Evolutionary conservation across 1,140 invertebrate genomes (phyloP).

Genomic region (Brachionus calyciflorus): DNA sequence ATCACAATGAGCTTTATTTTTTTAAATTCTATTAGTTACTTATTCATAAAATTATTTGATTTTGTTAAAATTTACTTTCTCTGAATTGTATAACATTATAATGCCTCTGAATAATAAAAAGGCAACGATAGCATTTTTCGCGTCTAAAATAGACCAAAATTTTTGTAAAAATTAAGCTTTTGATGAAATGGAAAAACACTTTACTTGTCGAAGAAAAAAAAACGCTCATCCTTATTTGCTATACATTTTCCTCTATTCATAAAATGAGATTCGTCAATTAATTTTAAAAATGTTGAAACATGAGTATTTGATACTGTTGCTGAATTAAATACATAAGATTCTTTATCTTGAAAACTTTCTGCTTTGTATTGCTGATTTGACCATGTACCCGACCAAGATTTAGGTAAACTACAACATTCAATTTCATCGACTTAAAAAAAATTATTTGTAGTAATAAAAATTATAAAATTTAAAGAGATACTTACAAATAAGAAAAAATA

Average conservation of each 20-base stretch:
- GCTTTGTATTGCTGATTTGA: background rate
- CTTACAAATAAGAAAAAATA: too few relatives aligned
- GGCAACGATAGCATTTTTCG: conserved; percentile 25
- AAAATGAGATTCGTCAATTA: conserved; percentile 16
- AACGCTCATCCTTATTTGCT: conserved; percentile 1
- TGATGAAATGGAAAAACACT: background rate
- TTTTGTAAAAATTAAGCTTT: background rate
- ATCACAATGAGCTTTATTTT: conserved; percentile 42
- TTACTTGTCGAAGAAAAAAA: conserved; percentile 24
- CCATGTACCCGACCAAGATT: conserved; percentile 19
- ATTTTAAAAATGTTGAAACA: background rate
- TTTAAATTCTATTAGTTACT: too few relatives aligned
- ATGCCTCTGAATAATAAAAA: conserved; percentile 33
- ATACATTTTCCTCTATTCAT: conserved; percentile 4
- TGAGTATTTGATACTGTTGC: conserved; percentile 4
- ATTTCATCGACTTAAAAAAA: background rate
- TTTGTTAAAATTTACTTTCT: conserved; percentile 14
- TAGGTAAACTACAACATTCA: background rate
- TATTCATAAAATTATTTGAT: background rate
- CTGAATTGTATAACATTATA: conserved; percentile 37
- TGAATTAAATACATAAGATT: conserved; percentile 8
- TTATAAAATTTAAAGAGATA: too few relatives aligned
- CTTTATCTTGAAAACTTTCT: background rate
- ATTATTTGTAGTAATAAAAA: background rate
- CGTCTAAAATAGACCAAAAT: background rate